Base-by-base conservation (phyloP, 1,140 invertebrate genomes). In the Mizuhopecten yessoensis region DNA sequence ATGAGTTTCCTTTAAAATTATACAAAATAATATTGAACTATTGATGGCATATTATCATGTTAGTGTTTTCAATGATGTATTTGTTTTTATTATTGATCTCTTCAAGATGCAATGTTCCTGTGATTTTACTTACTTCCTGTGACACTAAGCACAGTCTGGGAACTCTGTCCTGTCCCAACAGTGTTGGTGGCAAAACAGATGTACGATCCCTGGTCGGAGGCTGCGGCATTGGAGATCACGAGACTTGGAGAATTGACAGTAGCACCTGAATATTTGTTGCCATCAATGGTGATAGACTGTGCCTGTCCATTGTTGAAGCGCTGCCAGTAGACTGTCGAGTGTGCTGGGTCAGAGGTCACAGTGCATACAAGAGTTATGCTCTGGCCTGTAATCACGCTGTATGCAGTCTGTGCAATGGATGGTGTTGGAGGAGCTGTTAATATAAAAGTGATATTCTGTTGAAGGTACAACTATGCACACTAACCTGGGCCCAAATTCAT, bases 151-250 rank as follows among this genome's bases (percentile, higher is more conserved):
- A 88, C 75, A n/a, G 90, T 86, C 39, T 86, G 86, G 15, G 45
- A 39, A 75, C 90, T 91, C 33, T 88, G 86, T 75, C 87, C 89
- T 20, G 87, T 90, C 45, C 91, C 91, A 39, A 92, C 89, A 90
- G 33, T 90, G 34, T 92, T 92, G 0, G 89, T 92, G 20, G 91
- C 91, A 9, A 57, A 36, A 75, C 91, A 92, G 0, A 87, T 34
- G 34, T 92, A 92, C 15, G 49, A 87, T 17, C 91, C 91, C 10
- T 88, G 87, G n/a, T 92, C 91, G 20, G 39, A 5, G 11, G 34
- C 10, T 0, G 42, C 34, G 20, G 87, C 90, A 34, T 75, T 33
- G 29, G 29, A 34, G 33, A 90, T 75, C 13, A 87, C 87, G 0
- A 90, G 45, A 34, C 86, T 42, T 75, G 90, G 86, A 75, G 45